These are phyloP conservation scores for Bimastos eiseni DNA, from an alignment of 2,888 invertebrate species.

Conservation along the genomic window DNA sequence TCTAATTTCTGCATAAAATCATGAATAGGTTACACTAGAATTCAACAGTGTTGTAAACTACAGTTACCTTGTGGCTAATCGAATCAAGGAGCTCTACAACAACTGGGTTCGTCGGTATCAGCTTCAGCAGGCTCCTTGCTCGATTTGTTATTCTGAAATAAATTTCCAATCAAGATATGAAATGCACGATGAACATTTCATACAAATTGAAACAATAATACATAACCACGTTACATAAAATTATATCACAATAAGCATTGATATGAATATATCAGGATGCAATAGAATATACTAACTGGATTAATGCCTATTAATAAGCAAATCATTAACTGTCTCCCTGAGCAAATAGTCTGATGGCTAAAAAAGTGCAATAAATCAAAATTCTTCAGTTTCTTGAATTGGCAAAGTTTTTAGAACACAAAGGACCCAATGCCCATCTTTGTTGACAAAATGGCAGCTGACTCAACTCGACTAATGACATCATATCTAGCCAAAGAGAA, in stretches of 20 bases:
- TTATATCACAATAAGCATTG: background rate
- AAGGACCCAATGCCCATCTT: background rate
- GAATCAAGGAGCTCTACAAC: slow-evolving; percentile 62
- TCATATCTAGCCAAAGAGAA: background rate
- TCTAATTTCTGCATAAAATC: background rate
- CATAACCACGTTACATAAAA: background rate
- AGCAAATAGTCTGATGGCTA: background rate
- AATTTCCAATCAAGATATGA: background rate
- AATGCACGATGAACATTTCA: background rate
- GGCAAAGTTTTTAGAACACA: background rate
- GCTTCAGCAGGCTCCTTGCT: slow-evolving; percentile 62
- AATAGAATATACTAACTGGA: too few relatives aligned
- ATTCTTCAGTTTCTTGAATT: background rate
- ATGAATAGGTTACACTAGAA: background rate
- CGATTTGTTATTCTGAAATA: slow-evolving; percentile 57
- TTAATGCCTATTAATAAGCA: background rate
- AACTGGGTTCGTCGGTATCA: slow-evolving; percentile 65
- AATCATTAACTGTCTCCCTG: background rate
- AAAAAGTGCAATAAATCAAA: background rate
- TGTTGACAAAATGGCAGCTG: background rate
- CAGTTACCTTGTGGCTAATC: slow-evolving; percentile 57
- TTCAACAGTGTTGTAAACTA: background rate
- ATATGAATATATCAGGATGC: background rate
- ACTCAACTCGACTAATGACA: background rate
- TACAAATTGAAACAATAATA: background rate